Evolutionary conservation across 1,140 invertebrate genomes (phyloP).

Genomic region (Drosophila lowei): DNA sequence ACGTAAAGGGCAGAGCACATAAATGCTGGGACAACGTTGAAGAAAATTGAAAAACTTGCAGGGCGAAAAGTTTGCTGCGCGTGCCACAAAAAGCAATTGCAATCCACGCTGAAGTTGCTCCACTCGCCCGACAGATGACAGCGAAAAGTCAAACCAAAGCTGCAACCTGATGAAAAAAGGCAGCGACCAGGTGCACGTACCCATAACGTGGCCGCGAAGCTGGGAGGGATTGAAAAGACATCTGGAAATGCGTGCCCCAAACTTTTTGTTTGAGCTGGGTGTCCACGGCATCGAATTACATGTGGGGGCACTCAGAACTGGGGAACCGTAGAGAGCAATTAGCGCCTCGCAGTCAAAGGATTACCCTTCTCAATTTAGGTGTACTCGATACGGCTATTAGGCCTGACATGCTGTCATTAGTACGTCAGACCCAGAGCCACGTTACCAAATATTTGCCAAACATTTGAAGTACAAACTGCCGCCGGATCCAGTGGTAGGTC

Average conservation of each 20-base stretch:
- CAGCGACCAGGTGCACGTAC: slow-evolving; percentile 30
- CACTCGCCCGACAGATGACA: slow-evolving; percentile 19
- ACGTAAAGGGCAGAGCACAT: slow-evolving; percentile 27
- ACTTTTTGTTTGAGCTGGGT: slow-evolving; percentile 37
- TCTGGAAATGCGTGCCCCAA: slow-evolving; percentile 26
- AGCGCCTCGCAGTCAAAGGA: slow-evolving; percentile 38
- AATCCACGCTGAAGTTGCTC: not conserved
- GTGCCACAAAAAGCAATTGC: slow-evolving; percentile 29
- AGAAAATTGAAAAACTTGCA: slow-evolving; percentile 72
- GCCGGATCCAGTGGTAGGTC: slow-evolving; percentile 3
- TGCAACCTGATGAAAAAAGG: slow-evolving; percentile 12
- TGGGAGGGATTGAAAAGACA: not conserved
- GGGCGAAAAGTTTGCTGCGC: slow-evolving; percentile 56
- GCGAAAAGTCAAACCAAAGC: slow-evolving; percentile 3
- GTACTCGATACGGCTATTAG: slow-evolving; percentile 69
- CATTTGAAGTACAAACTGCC: slow-evolving; percentile 59
- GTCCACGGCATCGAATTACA: slow-evolving; percentile 23
- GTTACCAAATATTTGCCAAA: slow-evolving; percentile 62
- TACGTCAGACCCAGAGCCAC: slow-evolving; percentile 16
- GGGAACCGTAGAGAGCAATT: slow-evolving; percentile 46
- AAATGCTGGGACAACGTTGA: slow-evolving; percentile 48
- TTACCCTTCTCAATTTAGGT: slow-evolving; percentile 59
- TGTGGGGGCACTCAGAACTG: slow-evolving; percentile 1
- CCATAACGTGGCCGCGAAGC: slow-evolving; percentile 11
- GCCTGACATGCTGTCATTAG: slow-evolving; percentile 70